Base-by-base conservation (phyloP, 2,113 vertebrate genomes). In the Pogona vitticeps region DNA sequence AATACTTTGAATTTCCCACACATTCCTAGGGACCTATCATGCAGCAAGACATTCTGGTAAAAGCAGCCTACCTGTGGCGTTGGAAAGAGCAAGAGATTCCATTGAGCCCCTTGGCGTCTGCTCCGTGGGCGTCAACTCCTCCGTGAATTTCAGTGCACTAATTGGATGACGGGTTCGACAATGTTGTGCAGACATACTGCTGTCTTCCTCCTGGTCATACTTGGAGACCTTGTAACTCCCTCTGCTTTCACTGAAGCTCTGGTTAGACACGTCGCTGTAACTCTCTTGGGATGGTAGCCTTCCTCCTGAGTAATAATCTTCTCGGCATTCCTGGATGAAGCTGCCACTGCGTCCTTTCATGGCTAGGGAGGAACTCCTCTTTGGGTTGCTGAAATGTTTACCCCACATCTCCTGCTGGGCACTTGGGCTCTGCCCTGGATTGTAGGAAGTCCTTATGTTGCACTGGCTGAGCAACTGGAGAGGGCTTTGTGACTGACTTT, bases 391-490 rank as follows among this genome's bases (percentile, higher is more conserved):
- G 61, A 97, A 97, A 92, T 99, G 98, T 91, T 97, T 98, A 0
- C 93, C 93, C 97, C 98, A 97, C 87, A 97, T 89, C 82, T 99
- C 98, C 0, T 96, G 92, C 87, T 97, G 97, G 0, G 94, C 97
- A 85, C 95, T 92, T 0, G 97, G 97, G 8, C 96, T 96, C 85
- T 97, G 97, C 75, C 95, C 85, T 0, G 97, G 94, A 88, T 96
- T 97, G 76, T 97, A 99, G 83, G 97, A 93, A 33, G 98, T 98
- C 94, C 98, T 97, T 91, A 99, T 95, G 89, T 98, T 99, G 94
- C 98, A 99, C 93, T 99, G 98, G 92, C 98, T 98, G 85, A 99
- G 97, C 15, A 99, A 97, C 92, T 99, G 98, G 87, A 99, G 91
- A 38, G 99, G 98, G 40, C 97, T 98, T 91, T 98, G 97, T 0